These are phyloP conservation scores for Parasteatoda tepidariorum DNA, from an alignment of 1,140 invertebrate genomes.

Conservation along the genomic window DNA sequence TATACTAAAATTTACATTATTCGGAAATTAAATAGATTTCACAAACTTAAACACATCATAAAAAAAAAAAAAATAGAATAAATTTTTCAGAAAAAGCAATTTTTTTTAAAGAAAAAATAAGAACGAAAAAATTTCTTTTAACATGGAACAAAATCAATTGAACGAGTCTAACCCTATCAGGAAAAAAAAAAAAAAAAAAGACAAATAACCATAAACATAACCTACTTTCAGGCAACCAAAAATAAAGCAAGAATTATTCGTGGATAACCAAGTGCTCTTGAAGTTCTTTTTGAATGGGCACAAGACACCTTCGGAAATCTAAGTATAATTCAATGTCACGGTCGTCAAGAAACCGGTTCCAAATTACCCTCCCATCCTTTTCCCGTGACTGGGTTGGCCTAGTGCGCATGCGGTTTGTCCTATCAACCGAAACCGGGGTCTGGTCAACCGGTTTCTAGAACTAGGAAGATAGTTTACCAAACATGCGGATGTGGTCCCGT, in stretches of 20 bases:
- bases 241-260: neutral
- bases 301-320: conserved; percentile 26
- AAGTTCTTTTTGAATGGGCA: neutral
- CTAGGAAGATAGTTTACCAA: conserved; percentile 54
- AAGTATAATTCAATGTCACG: conserved; percentile 52
- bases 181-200: too few relatives aligned
- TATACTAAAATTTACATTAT: too few relatives aligned
- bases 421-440: conserved; percentile 37
- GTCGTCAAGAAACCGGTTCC: conserved; percentile 42
- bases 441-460: conserved; percentile 46
- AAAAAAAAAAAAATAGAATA: too few relatives aligned
- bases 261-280: neutral
- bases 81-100: too few relatives aligned
- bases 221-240: conserved; percentile 30
- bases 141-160: too few relatives aligned
- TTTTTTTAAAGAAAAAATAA: too few relatives aligned
- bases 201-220: conserved; percentile 31
- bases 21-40: too few relatives aligned
- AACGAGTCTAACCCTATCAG: too few relatives aligned
- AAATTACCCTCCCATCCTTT: neutral
- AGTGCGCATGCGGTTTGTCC: conserved; percentile 54
- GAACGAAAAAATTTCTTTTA: too few relatives aligned
- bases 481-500: conserved; percentile 56
- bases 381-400: conserved; percentile 38
- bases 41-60: too few relatives aligned